A percentile compares a stretch with the other conserved stretches of the same genome.
Evolutionary conservation across 2,113 vertebrate genomes (phyloP).

Genomic region (Mesocricetus auratus): DNA sequence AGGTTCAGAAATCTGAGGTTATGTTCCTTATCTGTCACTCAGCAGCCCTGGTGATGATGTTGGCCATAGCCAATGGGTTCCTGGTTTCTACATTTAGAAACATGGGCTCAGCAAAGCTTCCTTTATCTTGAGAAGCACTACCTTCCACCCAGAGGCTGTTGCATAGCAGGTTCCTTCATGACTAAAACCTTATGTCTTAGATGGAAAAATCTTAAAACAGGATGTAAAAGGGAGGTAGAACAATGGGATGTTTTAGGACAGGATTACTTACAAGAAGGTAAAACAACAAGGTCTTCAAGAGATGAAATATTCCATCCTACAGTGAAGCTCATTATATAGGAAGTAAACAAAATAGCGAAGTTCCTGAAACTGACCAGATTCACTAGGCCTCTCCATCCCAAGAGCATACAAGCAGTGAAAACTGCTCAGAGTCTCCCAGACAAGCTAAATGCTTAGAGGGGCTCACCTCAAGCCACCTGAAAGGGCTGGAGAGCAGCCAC

Average conservation of each 20-base stretch:
- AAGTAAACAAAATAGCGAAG: background rate
- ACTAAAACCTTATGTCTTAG: background rate
- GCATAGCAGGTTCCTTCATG: background rate
- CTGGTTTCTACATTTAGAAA: background rate
- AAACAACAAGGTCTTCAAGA: background rate
- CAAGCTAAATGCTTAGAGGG: background rate
- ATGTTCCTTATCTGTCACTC: background rate
- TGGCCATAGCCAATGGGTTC: background rate
- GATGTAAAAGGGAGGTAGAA: background rate
- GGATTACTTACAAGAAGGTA: background rate
- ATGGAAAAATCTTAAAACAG: background rate
- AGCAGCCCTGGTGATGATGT: background rate
- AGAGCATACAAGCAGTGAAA: background rate
- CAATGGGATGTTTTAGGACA: background rate
- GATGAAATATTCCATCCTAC: background rate
- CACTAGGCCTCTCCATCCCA: background rate
- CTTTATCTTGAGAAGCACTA: background rate
- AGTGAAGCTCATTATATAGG: background rate
- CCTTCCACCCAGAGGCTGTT: background rate
- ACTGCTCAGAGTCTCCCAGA: background rate
- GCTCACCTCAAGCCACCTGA: no score
- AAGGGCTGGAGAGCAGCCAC: background rate
- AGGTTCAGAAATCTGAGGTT: background rate
- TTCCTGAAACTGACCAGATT: background rate
- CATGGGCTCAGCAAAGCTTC: fast-evolving